phyloP scores from a whole-genome alignment of 2,888 invertebrate genomes.

The Scaptomyza tumidula region DNA sequence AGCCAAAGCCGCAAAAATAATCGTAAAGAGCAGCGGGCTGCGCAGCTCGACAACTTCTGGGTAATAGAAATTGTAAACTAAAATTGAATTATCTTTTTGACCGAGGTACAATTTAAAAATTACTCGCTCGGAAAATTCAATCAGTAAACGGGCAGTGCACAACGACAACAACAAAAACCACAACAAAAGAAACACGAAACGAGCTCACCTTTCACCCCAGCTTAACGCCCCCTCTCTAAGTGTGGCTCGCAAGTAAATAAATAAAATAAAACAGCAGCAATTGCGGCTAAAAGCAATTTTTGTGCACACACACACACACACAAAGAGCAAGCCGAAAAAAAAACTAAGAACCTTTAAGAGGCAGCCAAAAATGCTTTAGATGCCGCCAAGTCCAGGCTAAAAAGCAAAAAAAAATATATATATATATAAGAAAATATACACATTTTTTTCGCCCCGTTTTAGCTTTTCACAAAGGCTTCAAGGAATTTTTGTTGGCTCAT shows the following conservation, averaged over 20 bases:
- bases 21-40: slow-evolving; percentile 16
- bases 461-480: slow-evolving; percentile 58
- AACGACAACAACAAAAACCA: slow-evolving; percentile 19
- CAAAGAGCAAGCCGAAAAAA: not conserved
- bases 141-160: slow-evolving; percentile 62
- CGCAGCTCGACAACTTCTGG: slow-evolving; percentile 27
- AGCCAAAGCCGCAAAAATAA: slow-evolving; percentile 26
- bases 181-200: slow-evolving; percentile 35
- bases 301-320: slow-evolving; percentile 9
- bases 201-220: slow-evolving; percentile 34
- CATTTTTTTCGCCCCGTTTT: slow-evolving; percentile 43
- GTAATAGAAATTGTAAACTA: slow-evolving; percentile 74
- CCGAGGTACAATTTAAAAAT: slow-evolving; percentile 78
- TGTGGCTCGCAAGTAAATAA: slow-evolving; percentile 67
- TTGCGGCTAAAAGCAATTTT: slow-evolving; percentile 63
- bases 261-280: slow-evolving; percentile 74
- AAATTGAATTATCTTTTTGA: slow-evolving; percentile 77
- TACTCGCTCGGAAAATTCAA: slow-evolving; percentile 80
- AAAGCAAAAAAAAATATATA: slow-evolving; percentile 31
- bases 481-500: slow-evolving; percentile 46
- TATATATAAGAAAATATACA: slow-evolving; percentile 43
- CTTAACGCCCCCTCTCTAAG: slow-evolving; percentile 9
- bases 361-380: slow-evolving; percentile 68
- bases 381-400: slow-evolving; percentile 48
- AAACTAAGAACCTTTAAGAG: slow-evolving; percentile 56